Conservation (phyloP, 1,140 invertebrate genomes). For the Temnothorax nylanderi region DNA sequence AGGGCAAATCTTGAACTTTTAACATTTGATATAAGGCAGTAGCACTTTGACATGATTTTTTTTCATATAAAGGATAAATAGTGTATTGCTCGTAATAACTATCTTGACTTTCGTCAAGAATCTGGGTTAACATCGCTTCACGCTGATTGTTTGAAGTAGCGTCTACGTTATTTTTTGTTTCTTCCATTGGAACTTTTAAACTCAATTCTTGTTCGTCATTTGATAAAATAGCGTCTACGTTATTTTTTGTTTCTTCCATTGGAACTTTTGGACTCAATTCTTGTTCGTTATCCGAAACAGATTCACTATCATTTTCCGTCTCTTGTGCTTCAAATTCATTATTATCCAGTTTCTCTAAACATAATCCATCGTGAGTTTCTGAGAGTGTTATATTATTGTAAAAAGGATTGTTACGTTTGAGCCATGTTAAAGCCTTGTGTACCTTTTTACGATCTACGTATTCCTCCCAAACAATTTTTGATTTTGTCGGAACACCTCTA, state of each 20-base stretch:
- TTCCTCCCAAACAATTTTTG: conserved; percentile 66
- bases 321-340: conserved; percentile 1
- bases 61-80: conserved; percentile 74
- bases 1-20: too few relatives aligned
- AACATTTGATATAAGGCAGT: background rate
- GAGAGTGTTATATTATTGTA: conserved; percentile 70
- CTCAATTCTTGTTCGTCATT: too few relatives aligned
- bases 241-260: too few relatives aligned
- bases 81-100: conserved; percentile 76
- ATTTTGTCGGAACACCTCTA: conserved; percentile 63
- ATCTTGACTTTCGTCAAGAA: conserved; percentile 49
- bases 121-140: conserved; percentile 65
- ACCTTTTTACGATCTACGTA: conserved; percentile 61
- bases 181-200: background rate
- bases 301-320: too few relatives aligned
- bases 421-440: conserved; percentile 55
- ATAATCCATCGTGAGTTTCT: background rate
- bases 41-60: conserved; percentile 54
- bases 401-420: conserved; percentile 67
- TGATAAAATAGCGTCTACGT: too few relatives aligned
- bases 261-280: too few relatives aligned
- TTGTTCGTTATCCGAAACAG: too few relatives aligned
- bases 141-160: background rate
- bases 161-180: conserved; percentile 8
- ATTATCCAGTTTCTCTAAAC: conserved; percentile 3